Base-by-base conservation (phyloP, 2,888 invertebrate genomes). In the Torymus tubicola region DNA sequence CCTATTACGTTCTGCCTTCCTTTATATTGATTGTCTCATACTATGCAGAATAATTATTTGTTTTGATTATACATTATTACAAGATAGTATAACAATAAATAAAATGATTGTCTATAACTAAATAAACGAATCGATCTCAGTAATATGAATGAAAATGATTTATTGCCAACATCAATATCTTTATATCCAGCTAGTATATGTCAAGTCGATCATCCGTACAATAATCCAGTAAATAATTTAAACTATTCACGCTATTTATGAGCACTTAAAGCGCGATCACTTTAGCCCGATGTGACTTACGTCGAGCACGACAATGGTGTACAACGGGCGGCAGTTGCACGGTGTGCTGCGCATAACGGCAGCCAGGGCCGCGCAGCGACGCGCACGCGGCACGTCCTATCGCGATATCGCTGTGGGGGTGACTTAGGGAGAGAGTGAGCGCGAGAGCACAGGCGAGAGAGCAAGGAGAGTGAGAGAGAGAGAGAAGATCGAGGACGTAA, bases 211-310 rank as follows among this genome's bases (percentile, higher is more conserved):
- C 1, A 31, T 31, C 5, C 31, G 3, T 31, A 0, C 4, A 31
- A 31, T 31, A 31, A 31, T 31, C 31, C 31, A 31, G 50, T 16
- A 65, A 75, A 57, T 53, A 61, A 52, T 24, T 57, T 63, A 73
- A 77, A 21, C 58, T 16, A 64, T 11, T 16, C 61, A 10, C 4
- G 50, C 24, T 78, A 78, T 73, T 78, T 81, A 73, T 70, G 71
- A 73, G 13, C 73, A 78, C 58, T 81, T 61, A 64, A 69, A 61
- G 42, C 52, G 2, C 72, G 70, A 78, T 78, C 65, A 21, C 55
- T 70, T 64, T 70, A 81, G 64, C 42, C 55, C 69, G 70, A 81
- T 78, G 78, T 78, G 78, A 81, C 78, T 81, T 78, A 78, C 64
- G 78, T 78, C 69, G 55, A 4, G 31, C 60, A 67, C 42, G 70